Percentiles rank a stretch among this genome's conserved stretches.
These are phyloP conservation scores for Propithecus perrieri DNA, from an alignment of 2,797 vertebrate genomes.

Conservation along the genomic window DNA sequence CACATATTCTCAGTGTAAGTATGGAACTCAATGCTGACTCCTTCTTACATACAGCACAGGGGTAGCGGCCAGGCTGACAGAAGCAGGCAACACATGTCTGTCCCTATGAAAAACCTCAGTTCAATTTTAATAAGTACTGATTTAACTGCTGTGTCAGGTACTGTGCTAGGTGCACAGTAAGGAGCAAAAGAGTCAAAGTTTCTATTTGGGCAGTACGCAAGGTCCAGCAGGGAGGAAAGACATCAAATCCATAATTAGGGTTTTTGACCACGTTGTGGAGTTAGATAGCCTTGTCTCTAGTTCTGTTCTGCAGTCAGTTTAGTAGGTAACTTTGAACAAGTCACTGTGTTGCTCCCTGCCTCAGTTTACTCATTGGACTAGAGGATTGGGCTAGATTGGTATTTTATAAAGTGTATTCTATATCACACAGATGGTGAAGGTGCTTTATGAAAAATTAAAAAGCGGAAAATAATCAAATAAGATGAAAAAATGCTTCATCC, in stretches of 20 bases:
- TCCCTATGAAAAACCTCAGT: background rate
- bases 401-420: background rate
- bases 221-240: background rate
- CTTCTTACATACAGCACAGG: background rate
- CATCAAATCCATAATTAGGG: background rate
- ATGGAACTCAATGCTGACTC: background rate
- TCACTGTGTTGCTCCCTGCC: background rate
- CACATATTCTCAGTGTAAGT: constrained; percentile 96
- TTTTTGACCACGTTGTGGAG: background rate
- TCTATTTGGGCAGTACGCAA: background rate
- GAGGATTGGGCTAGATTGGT: background rate
- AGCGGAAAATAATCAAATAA: background rate
- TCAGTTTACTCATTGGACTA: background rate
- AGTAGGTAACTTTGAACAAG: background rate
- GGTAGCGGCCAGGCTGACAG: background rate
- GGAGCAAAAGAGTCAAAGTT: background rate
- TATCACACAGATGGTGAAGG: background rate
- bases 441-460: background rate
- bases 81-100: background rate
- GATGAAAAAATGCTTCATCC: background rate
- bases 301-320: background rate
- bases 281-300: background rate
- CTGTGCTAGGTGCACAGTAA: background rate
- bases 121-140: background rate
- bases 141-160: background rate